Evolutionary conservation across 2,113 vertebrate genomes (phyloP).

Genomic region (Acanthisitta chloris): DNA sequence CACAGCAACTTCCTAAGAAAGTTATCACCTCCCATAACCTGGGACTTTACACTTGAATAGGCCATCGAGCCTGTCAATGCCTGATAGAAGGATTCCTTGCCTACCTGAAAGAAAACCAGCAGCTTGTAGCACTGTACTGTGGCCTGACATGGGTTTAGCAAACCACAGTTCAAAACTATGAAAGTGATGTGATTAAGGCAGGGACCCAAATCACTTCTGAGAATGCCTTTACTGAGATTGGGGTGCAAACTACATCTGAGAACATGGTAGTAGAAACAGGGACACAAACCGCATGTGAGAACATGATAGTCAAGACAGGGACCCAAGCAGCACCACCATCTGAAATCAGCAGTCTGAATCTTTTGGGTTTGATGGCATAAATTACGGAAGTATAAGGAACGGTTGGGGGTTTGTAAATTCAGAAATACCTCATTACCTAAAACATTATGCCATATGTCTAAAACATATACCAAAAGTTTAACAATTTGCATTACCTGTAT

Average conservation of each 20-base stretch:
- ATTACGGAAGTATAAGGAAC: neutral
- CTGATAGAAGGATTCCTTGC: neutral
- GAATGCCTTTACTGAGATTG: neutral
- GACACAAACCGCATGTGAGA: neutral
- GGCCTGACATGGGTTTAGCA: neutral
- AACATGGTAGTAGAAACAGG: neutral
- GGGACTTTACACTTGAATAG: neutral
- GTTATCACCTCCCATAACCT: neutral
- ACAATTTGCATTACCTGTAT: neutral
- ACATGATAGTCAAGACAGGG: neutral
- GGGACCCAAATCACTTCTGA: neutral
- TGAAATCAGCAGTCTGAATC: neutral
- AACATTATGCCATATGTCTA: neutral
- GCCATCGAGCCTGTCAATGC: neutral
- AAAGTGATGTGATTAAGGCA: neutral
- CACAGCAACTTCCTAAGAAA: accelerated
- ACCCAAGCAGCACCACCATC: neutral
- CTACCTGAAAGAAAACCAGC: neutral
- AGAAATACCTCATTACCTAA: neutral
- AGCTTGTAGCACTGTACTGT: accelerated
- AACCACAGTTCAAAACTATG: neutral
- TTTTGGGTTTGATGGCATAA: accelerated
- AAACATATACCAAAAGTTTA: neutral
- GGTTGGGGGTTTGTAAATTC: neutral
- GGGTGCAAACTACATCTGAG: neutral